Evolutionary conservation across 2,888 invertebrate species (phyloP), one percentile per base, ranked within the genome.

Genomic region (Cheilosia grossa): DNA sequence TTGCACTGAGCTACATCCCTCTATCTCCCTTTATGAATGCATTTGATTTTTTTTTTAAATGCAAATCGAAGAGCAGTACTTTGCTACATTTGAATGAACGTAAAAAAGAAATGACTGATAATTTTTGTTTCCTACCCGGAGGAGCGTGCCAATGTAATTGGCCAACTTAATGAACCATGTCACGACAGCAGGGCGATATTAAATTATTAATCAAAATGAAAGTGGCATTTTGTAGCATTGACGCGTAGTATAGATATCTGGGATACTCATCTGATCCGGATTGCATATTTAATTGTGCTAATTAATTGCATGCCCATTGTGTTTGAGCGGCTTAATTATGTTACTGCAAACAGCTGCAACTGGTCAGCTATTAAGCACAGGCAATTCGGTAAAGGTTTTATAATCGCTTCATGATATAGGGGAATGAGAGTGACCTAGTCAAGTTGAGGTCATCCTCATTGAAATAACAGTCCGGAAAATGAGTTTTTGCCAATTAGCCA

Each of bases 201-300:
- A 44, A 82, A 78, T 82, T 78, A 78, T 82, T 78, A 73, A 82
- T 78, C 73, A 78, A 73, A 73, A 78, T 79, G 78, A 67, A 78
- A 73, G 63, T 78, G 53, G 21, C 67, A 73, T 73, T 77, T 73
- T 63, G 49, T 42, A 19, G 63, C 53, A 30, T 37, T 54, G 66
- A 63, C 58, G 47, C 40, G 21, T 17, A 53, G 44, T 61, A 21
- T 2, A 19, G 40, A 42, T 24, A 24, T 24, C 24, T 24, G 24
- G 24, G 24, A 24, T 40, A 33, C 37, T 37, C 37, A 19, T 51
- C 61, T 74, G 30, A 74, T 69, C 67, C 63, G 24, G 10, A n/a
- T 19, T 63, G 79, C 73, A 67, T 63, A 67, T 64, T 63, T 78
- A 78, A 82, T 82, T 73, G 67, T 24, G 69, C 67, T 83, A 83